Evolutionary conservation across 2,113 vertebrate species (phyloP).

Genomic region (Danionella cerebrum): DNA sequence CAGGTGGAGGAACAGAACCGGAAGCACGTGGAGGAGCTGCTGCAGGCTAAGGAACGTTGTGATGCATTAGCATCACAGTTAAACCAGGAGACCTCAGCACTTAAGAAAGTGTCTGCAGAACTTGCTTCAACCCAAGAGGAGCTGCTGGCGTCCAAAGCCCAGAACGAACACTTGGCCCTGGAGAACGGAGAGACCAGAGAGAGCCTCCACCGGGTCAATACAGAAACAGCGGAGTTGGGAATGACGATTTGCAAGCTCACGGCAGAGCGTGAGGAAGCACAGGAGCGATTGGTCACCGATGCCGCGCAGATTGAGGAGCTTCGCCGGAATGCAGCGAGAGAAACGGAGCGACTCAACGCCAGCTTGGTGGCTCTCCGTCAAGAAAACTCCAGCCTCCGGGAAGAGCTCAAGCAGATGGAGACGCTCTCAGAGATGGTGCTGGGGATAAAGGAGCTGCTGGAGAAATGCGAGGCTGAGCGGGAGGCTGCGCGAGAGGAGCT

Average conservation of each 20-base stretch:
- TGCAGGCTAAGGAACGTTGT: conserved; percentile 68
- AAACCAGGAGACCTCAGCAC: conserved; percentile 39
- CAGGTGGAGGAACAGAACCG: conserved; percentile 73
- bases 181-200: conserved; percentile 75
- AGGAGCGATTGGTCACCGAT: conserved; percentile 48
- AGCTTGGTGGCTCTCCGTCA: conserved; percentile 58
- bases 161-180: conserved; percentile 57
- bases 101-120: conserved; percentile 26
- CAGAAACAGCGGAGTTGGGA: conserved; percentile 81
- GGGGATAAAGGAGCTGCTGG: conserved; percentile 70
- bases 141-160: conserved; percentile 56
- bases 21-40: conserved; percentile 69
- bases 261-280: conserved; percentile 66
- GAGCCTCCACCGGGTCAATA: conserved; percentile 76
- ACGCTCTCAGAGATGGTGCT: conserved; percentile 50
- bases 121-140: conserved; percentile 57
- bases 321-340: conserved; percentile 48
- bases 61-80: conserved; percentile 50
- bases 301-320: conserved; percentile 53
- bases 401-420: conserved; percentile 67
- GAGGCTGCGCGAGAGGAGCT: conserved; percentile 69
- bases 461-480: conserved; percentile 58
- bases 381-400: conserved; percentile 67
- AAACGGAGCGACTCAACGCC: conserved; percentile 59
- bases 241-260: conserved; percentile 77